Evolutionary conservation across 2,113 vertebrate genomes (phyloP), one percentile per base, ranked within the genome.

Genomic region (Empidonax traillii): DNA sequence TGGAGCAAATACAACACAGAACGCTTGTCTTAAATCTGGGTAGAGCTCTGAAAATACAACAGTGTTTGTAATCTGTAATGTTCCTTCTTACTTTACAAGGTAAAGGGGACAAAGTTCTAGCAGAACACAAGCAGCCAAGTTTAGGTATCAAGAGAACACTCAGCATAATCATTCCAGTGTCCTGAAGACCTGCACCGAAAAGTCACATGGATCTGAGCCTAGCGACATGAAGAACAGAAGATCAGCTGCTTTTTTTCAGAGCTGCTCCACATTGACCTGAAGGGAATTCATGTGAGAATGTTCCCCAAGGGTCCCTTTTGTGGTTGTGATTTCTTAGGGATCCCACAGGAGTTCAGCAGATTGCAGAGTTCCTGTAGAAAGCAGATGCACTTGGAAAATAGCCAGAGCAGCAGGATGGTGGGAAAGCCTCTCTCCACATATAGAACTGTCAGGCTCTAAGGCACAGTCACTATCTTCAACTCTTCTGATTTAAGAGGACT

Each of bases 371-470:
- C 88, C 85, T 92, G 65, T 55, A 66, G 68, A 69, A 93, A 85
- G 56, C 22, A 80, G 83, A 88, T 94, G 82, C 87, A 43, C 90
- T 94, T 93, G 94, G 90, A 89, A 67, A 66, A 81, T 1, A 92
- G 92, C 93, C 96, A 92, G 44, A 68, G 52, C 8, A 93, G 31
- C 65, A 79, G 49, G 37, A 94, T 79, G 90, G 94, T 96, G 96
- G 94, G 96, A 96, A 97, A 97, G 69, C 53, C 73, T 85, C 83
- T 58, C 56, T 58, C 18, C 52, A 71, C 3, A 2, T 90, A 65
- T 46, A 81, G 76, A 96, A 71, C 41, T 61, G 84, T 10, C 37
- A 68, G 61, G 47, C 68, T 63, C 43, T 30, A 39, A 72, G 28
- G 24, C 59, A 68, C 44, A 47, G 44, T 68, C 39, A 7, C 47